A percentile compares a stretch with the other conserved stretches of the same genome.
Evolutionary conservation across 2,113 vertebrate species (phyloP).

Genomic region (Otis tarda): DNA sequence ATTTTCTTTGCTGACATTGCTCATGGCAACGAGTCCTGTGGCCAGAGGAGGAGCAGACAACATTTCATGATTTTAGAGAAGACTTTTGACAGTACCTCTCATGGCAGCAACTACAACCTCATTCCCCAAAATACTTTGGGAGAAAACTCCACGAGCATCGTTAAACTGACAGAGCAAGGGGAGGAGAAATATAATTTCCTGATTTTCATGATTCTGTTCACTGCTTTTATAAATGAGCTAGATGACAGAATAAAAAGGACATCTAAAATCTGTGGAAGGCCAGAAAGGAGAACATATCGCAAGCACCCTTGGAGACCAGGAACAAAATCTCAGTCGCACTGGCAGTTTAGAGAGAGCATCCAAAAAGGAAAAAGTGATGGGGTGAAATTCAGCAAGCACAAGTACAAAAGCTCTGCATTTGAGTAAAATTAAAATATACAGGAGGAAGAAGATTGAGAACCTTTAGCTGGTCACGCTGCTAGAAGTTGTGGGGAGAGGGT

Average conservation of each 20-base stretch:
- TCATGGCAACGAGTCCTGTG: neutral
- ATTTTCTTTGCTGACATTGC: neutral
- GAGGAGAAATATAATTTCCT: neutral
- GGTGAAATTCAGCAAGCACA: neutral
- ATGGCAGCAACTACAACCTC: neutral
- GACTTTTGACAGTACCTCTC: neutral
- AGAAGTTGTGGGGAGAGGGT: neutral
- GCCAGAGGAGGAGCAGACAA: neutral
- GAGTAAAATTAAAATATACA: neutral
- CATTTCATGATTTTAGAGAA: neutral
- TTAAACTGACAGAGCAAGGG: neutral
- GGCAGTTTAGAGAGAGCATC: neutral
- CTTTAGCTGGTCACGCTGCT: no score
- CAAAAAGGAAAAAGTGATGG: neutral
- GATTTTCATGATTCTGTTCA: neutral
- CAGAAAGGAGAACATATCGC: neutral
- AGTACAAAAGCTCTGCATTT: accelerated
- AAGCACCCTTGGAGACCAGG: neutral
- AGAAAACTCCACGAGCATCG: neutral
- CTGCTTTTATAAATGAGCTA: neutral
- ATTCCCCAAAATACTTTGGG: neutral
- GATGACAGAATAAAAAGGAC: neutral
- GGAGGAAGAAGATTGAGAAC: neutral
- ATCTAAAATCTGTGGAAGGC: neutral
- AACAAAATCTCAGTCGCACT: neutral